These are phyloP conservation scores for Holocentrus rufus DNA, from an alignment of 2,797 vertebrate genomes.

Conservation along the genomic window DNA sequence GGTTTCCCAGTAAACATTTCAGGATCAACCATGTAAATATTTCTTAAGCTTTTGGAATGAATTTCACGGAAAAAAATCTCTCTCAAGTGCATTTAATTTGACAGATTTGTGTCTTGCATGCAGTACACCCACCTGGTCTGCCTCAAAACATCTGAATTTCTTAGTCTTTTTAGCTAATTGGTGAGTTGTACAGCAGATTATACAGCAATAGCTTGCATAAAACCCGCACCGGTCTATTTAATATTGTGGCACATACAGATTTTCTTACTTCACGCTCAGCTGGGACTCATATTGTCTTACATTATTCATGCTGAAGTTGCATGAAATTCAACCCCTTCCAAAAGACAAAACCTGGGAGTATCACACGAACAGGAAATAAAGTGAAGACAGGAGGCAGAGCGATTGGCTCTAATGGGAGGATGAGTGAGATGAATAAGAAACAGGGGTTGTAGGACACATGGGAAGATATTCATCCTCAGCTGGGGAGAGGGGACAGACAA, in stretches of 20 bases:
- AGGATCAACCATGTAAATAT: neutral
- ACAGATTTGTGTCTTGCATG: neutral
- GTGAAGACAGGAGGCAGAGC: conserved; percentile 52
- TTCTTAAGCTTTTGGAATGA: neutral
- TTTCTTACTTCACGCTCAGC: conserved; percentile 57
- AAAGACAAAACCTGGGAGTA: conserved; percentile 60
- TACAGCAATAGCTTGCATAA: conserved; percentile 21
- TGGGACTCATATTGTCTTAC: conserved; percentile 66
- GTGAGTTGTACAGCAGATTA: neutral
- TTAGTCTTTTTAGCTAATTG: neutral
- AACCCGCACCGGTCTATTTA: conserved; percentile 35
- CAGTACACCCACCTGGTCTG: neutral
- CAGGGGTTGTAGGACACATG: conserved; percentile 41
- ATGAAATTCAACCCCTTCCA: conserved; percentile 65
- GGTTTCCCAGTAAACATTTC: neutral
- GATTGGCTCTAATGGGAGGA: conserved; percentile 65
- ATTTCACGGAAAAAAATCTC: neutral
- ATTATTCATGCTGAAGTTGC: conserved; percentile 76
- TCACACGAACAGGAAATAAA: conserved; percentile 61
- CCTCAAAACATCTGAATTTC: neutral
- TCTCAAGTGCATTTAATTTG: neutral
- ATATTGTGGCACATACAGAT: conserved; percentile 48
- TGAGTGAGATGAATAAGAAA: conserved; percentile 69
- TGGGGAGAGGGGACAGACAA: conserved; percentile 18
- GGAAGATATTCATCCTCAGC: conserved; percentile 35